These are phyloP conservation scores for Eudasyphora cyanicolor DNA, from an alignment of 2,888 invertebrate genomes.

Conservation along the genomic window DNA sequence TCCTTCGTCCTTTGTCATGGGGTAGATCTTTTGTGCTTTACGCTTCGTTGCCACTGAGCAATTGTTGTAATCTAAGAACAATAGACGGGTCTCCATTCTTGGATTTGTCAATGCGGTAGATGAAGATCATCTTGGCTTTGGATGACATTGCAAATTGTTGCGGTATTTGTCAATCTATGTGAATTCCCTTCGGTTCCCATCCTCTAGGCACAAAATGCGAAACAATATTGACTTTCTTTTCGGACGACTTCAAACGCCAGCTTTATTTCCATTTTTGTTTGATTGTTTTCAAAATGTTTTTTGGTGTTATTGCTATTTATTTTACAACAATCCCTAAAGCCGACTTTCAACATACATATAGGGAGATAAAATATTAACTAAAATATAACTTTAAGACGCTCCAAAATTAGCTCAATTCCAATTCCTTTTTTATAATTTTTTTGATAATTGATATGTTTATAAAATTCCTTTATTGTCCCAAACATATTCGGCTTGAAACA, in stretches of 20 bases:
- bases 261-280: background rate
- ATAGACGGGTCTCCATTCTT: background rate
- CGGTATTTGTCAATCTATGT: conserved; percentile 36
- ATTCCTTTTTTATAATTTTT: no score
- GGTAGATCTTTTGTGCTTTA: background rate
- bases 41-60: conserved; percentile 48
- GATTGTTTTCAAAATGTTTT: conserved; percentile 25
- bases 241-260: conserved; percentile 17
- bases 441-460: no score
- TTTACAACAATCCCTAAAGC: conserved; percentile 17
- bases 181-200: conserved; percentile 6
- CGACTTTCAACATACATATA: background rate
- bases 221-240: conserved; percentile 32
- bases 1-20: conserved; percentile 14
- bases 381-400: no score
- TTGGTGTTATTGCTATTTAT: conserved; percentile 20
- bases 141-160: conserved; percentile 55
- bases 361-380: no score
- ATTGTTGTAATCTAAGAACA: conserved; percentile 29
- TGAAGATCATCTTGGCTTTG: conserved; percentile 31
- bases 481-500: no score
- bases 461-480: no score
- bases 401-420: no score
- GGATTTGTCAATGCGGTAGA: conserved; percentile 38
- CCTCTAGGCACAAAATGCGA: conserved; percentile 11